Percentiles rank a stretch among this genome's conserved stretches.
Conservation (phyloP, 37 sponge, comb jelly and placozoan species). For the Cliona cf. orientalis region DNA sequence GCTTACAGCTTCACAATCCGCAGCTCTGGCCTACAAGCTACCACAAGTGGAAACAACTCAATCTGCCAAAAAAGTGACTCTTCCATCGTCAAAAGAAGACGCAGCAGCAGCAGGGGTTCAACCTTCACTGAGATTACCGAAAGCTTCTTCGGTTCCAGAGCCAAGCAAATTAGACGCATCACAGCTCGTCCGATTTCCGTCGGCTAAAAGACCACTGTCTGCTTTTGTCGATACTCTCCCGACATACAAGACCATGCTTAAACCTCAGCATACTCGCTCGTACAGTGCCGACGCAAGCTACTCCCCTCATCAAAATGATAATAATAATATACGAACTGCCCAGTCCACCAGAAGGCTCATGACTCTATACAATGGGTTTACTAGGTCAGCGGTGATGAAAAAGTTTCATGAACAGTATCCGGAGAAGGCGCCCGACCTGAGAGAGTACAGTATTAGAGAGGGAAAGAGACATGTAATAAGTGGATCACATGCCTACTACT, state of each 20-base stretch:
- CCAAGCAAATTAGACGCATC: background rate
- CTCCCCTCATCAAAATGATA: background rate
- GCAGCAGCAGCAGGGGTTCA: background rate
- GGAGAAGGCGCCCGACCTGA: conserved; percentile 78
- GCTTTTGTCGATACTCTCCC: background rate
- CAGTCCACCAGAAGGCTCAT: conserved; percentile 6
- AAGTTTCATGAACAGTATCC: conserved; percentile 52
- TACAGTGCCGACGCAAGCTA: background rate
- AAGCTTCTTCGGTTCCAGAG: too few relatives aligned
- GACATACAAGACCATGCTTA: background rate
- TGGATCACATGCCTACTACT: conserved; percentile 81
- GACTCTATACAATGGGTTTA: conserved; percentile 36
- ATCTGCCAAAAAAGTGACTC: background rate
- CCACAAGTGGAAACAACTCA: background rate
- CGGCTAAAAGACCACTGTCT: background rate
- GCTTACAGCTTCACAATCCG: background rate
- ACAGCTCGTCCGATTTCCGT: background rate
- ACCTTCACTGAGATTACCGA: background rate
- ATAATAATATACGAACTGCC: conserved; percentile 10
- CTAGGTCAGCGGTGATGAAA: conserved; percentile 37
- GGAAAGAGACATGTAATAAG: conserved; percentile 82
- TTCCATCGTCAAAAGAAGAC: too few relatives aligned
- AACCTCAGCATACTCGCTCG: background rate
- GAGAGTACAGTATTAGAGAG: conserved; percentile 45
- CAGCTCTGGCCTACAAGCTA: background rate